phyloP scores from a whole-genome alignment of 2,888 invertebrate species.

The Zygothrica quintamaculata region DNA sequence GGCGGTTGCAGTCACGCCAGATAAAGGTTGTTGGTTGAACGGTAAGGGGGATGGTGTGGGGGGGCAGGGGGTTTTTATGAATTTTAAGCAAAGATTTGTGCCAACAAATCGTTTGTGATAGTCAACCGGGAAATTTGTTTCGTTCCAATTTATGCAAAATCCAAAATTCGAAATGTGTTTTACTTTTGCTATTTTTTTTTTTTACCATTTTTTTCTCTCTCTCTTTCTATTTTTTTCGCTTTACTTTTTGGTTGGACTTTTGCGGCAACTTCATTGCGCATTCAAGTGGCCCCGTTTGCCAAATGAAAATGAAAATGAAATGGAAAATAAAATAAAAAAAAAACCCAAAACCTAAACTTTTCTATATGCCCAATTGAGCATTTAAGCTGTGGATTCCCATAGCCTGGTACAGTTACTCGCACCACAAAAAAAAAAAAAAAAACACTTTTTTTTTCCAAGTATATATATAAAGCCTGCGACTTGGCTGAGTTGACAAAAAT shows the following conservation, averaged over 20 bases:
- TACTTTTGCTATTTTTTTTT: constrained; percentile 18
- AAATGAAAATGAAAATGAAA: constrained; percentile 62
- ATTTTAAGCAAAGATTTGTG: constrained; percentile 58
- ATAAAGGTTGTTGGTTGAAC: no score
- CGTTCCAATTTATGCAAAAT: constrained; percentile 61
- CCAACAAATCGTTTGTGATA: constrained; percentile 56
- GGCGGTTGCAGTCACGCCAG: constrained; percentile 36
- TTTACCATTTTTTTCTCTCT: constrained; percentile 20
- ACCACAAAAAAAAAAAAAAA: neutral
- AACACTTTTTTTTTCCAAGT: no score
- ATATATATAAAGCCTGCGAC: no score
- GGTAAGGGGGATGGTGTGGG: no score
- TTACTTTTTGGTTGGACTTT: constrained; percentile 12
- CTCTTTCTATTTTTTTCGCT: constrained; percentile 29
- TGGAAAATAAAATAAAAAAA: constrained; percentile 14
- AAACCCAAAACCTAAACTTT: constrained; percentile 47
- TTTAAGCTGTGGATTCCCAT: constrained; percentile 41
- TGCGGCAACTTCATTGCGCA: constrained; percentile 66
- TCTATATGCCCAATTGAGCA: constrained; percentile 70
- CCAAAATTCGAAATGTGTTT: constrained; percentile 27
- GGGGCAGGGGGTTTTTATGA: no score
- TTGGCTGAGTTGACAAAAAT: neutral
- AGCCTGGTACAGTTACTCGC: constrained; percentile 25
- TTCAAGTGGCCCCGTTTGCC: constrained; percentile 73
- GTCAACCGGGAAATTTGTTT: constrained; percentile 42